Percentiles rank a stretch among this genome's conserved stretches.
phyloP scores from a whole-genome alignment of 1,140 invertebrate genomes.

The Cydia splendana region DNA sequence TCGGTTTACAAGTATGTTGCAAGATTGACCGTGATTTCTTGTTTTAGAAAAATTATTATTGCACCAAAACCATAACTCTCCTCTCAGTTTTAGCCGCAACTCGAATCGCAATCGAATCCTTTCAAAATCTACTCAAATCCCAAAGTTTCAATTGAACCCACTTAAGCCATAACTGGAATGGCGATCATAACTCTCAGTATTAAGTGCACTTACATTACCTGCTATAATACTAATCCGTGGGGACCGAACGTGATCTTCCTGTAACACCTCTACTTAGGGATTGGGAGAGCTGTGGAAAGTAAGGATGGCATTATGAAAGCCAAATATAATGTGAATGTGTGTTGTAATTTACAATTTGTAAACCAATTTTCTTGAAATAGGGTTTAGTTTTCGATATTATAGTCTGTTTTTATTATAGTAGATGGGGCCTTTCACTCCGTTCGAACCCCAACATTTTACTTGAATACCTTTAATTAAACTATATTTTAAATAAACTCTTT shows the following conservation, averaged over 20 bases:
- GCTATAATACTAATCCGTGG: neutral
- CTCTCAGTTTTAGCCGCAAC: neutral
- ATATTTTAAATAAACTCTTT: too few relatives aligned
- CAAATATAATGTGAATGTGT: neutral
- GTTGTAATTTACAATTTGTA: neutral
- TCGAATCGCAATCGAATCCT: neutral
- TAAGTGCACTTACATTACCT: slow-evolving; percentile 15
- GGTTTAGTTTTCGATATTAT: too few relatives aligned
- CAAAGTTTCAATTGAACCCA: slow-evolving; percentile 14
- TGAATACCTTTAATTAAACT: too few relatives aligned
- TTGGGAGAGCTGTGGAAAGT: neutral
- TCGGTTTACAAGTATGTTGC: too few relatives aligned
- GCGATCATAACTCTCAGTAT: neutral
- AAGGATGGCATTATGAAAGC: neutral
- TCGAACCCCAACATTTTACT: too few relatives aligned
- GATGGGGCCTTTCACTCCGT: too few relatives aligned
- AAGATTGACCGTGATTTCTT: neutral
- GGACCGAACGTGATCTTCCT: slow-evolving; percentile 3
- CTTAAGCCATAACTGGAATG: slow-evolving; percentile 6
- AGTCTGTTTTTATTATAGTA: too few relatives aligned
- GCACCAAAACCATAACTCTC: neutral
- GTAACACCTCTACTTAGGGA: slow-evolving; percentile 16
- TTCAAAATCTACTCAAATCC: neutral
- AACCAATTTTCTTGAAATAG: neutral
- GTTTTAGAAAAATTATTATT: neutral